Base-by-base conservation (phyloP, 2,113 vertebrate genomes). In the Oplegnathus fasciatus region DNA sequence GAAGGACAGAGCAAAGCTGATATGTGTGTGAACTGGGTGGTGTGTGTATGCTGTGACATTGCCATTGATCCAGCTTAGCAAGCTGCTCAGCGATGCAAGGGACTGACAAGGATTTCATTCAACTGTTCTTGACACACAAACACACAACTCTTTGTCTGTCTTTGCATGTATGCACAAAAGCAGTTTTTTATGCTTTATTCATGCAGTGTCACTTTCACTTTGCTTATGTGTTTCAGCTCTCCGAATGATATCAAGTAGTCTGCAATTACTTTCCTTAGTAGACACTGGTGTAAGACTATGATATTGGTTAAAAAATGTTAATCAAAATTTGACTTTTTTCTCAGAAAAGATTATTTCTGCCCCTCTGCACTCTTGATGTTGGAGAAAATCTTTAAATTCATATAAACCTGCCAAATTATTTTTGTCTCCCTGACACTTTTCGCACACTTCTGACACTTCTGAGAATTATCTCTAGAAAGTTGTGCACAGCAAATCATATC, bases 21-120 rank as follows among this genome's bases (percentile, higher is more conserved):
- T 90, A 79, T 85, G 84, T 89, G 88, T 90, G 87, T 85, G 89
- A 89, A 87, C 78, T 78, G 72, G 76, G 54, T 13, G 20, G 67
- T 85, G 85, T 87, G 81, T 81, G 86, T 88, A 75, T 32, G 62
- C 90, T 89, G 85, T 92, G 90, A 93, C 93, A 90, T 92, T 91
- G 92, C 89, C 91, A 92, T 94, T 93, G 93, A 94, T 94, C 93
- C 93, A 93, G 91, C 89, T 94, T 94, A 94, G 89, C 89, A 89
- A 92, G 90, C 91, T 82, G 93, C 87, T 94, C 90, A 91, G 90
- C 55, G 86, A 91, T 86, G 87, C 87, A 86, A 85, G 74, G 75
- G 52, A 89, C 86, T 88, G 90, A 94, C 89, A 93, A 93, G 91
- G 90, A 95, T 94, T 94, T 93, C 86, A 92, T 93, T 94, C 92